Evolutionary conservation across 2,113 vertebrate genomes (phyloP).

Genomic region (Chloebia gouldiae): DNA sequence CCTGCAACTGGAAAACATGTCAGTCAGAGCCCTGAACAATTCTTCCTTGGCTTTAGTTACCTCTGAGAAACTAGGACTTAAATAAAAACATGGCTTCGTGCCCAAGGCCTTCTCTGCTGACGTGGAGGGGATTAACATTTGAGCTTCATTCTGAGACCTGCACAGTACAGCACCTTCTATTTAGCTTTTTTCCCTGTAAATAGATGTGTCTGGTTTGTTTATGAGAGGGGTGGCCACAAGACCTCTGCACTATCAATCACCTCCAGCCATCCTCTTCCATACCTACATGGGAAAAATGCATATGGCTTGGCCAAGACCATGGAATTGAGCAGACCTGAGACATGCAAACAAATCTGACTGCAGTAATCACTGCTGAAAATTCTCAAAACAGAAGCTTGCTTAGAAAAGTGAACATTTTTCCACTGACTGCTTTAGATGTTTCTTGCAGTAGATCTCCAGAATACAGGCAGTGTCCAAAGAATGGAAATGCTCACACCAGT

Average conservation of each 20-base stretch:
- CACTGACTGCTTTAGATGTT: background rate
- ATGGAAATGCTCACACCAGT: background rate
- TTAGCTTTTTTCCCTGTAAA: background rate
- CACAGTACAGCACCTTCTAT: background rate
- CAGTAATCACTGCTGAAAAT: background rate
- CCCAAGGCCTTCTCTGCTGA: slow-evolving; percentile 29
- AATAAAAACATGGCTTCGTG: background rate
- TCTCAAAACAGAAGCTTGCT: background rate
- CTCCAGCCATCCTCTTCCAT: background rate
- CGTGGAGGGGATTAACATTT: slow-evolving; percentile 12
- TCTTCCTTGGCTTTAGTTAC: slow-evolving; percentile 7
- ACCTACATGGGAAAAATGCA: background rate
- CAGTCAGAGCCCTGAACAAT: slow-evolving; percentile 23
- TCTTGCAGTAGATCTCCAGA: background rate
- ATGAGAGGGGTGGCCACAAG: background rate
- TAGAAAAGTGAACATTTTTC: background rate
- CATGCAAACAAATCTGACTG: background rate
- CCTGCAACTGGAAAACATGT: slow-evolving; percentile 26
- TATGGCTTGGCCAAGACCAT: background rate
- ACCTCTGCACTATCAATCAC: background rate
- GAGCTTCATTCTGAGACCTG: slow-evolving; percentile 11
- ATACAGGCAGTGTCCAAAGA: background rate
- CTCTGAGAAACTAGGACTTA: background rate
- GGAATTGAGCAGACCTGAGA: background rate
- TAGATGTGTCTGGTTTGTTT: background rate